Evolutionary conservation across 2,888 invertebrate species (phyloP), one percentile per base, ranked within the genome.

Genomic region (Prostheceraeus crozeri): DNA sequence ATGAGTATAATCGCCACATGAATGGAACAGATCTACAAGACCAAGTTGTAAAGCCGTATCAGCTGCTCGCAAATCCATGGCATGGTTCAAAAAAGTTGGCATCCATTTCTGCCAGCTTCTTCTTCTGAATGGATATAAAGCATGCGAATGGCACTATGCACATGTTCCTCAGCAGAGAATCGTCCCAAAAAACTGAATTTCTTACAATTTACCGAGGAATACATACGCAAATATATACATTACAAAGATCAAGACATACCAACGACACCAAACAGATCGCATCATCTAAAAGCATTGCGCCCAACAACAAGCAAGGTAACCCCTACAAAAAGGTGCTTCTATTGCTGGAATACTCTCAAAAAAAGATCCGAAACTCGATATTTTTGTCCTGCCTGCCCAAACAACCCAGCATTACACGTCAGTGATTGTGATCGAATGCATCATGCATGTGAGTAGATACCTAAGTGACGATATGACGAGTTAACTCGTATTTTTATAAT

Each of bases 181-280:
- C 45, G 45, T 14, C 45, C 45, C n/a, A 40, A 40, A 14, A 14
- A n/a, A n/a, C n/a, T n/a, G n/a, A n/a, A n/a, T n/a, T n/a, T n/a
- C n/a, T 19, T 6, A 40, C 45, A 40, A 40, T 40, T 40, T 19
- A 40, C 45, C n/a, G 6, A 40, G 45, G 45, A 14, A 40, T 40
- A 40, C 19, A 40, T n/a, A 14, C n/a, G 45, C 14, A 40, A 40
- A 40, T 40, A 40, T 40, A 40, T 40, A 14, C 14, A 40, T 19
- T 40, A 40, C 45, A 40, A 40, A 40, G 45, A 40, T 40, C 45
- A 40, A n/a, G n/a, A n/a, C n/a, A n/a, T n/a, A n/a, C n/a, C n/a
- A n/a, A n/a, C n/a, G n/a, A n/a, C n/a, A n/a, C n/a, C n/a, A n/a
- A n/a, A n/a, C n/a, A n/a, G n/a, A n/a, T 40, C 45, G n/a, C n/a